Evolutionary conservation across 2,797 vertebrate genomes (phyloP).

Genomic region (Tiaroga cobitis): DNA sequence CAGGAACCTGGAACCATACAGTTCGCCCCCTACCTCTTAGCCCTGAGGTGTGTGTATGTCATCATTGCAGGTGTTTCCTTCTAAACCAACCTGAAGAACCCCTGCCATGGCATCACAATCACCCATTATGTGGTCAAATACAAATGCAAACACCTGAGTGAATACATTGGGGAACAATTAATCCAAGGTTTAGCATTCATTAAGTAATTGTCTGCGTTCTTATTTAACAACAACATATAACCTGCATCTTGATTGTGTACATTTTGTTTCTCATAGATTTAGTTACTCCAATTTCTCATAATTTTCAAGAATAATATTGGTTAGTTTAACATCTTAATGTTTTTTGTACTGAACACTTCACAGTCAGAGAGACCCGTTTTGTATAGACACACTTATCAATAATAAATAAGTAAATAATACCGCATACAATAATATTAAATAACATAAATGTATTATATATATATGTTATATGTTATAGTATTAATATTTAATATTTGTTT

Average conservation of each 20-base stretch:
- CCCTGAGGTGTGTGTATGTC: conserved; percentile 65
- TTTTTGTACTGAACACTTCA: background rate
- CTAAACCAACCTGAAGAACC: conserved; percentile 69
- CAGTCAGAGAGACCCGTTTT: background rate
- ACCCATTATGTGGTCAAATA: conserved; percentile 70
- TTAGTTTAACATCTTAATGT: background rate
- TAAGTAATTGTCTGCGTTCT: background rate
- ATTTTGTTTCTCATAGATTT: background rate
- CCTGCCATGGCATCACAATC: conserved; percentile 73
- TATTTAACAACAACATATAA: conserved; percentile 15
- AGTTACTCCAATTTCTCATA: background rate
- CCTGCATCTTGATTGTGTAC: background rate
- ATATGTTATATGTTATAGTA: too few species aligned
- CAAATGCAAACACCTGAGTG: conserved; percentile 72
- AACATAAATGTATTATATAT: too few species aligned
- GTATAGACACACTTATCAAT: background rate
- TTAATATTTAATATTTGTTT: too few species aligned
- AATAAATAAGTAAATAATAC: background rate
- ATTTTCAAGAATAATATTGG: background rate
- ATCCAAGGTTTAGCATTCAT: conserved; percentile 7
- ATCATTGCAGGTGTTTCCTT: conserved; percentile 67
- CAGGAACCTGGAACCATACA: conserved; percentile 73
- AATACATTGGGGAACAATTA: conserved; percentile 4
- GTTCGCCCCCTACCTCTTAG: conserved; percentile 64
- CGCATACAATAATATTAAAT: background rate